phyloP scores from a whole-genome alignment of 2,888 invertebrate genomes.

The Sipha maydis region DNA sequence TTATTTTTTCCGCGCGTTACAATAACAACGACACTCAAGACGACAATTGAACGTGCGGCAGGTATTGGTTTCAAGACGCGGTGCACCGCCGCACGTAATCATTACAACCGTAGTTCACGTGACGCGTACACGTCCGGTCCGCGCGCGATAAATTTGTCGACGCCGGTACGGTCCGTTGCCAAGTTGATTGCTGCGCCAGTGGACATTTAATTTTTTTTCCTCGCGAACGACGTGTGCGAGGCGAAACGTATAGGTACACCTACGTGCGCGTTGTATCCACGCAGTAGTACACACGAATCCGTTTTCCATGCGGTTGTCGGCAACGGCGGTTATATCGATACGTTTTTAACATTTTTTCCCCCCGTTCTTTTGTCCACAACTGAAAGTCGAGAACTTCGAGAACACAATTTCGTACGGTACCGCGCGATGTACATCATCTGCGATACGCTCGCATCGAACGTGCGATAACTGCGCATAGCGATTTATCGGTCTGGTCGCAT shows the following conservation, averaged over 20 bases:
- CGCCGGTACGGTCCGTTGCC: slow-evolving; percentile 31
- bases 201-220: too few relatives aligned
- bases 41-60: slow-evolving; percentile 36
- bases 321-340: too few relatives aligned
- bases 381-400: too few relatives aligned
- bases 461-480: too few relatives aligned
- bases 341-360: too few relatives aligned
- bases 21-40: not conserved
- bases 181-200: slow-evolving; percentile 3
- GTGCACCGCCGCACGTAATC: not conserved
- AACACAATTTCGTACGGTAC: too few relatives aligned
- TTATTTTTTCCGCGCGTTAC: slow-evolving; percentile 17
- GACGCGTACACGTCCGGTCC: not conserved
- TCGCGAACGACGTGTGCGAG: not conserved
- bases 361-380: too few relatives aligned
- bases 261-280: too few relatives aligned
- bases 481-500: too few relatives aligned
- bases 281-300: not conserved
- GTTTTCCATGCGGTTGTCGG: too few relatives aligned
- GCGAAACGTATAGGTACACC: not conserved
- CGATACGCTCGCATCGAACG: too few relatives aligned
- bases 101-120: slow-evolving; percentile 19
- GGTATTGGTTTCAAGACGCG: slow-evolving; percentile 51
- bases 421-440: too few relatives aligned
- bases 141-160: slow-evolving; percentile 48